Base-by-base conservation (phyloP, 2,888 invertebrate genomes). In the Physocephala rufipes region DNA sequence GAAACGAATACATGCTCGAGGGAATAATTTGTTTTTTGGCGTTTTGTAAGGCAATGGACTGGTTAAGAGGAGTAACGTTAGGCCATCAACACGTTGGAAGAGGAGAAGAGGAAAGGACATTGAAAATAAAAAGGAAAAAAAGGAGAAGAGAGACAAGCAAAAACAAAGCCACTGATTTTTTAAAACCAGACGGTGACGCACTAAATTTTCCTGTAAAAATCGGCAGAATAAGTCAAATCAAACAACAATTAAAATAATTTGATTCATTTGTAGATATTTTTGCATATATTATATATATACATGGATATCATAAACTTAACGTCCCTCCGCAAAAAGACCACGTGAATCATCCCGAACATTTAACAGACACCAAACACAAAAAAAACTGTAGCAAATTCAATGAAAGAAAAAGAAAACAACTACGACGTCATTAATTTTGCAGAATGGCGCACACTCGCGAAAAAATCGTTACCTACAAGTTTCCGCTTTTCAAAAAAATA, bases 361-460 rank as follows among this genome's bases (percentile, higher is more conserved):
- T 16, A 13, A 55, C n/a, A n/a, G n/a, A n/a, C 55, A 26, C 15
- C 24, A 55, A 13, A 26, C 5, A 36, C 4, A 36, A 9, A 36
- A 36, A 36, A 62, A 67, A 36, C 15, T n/a, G n/a, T n/a, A 21
- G 47, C 24, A 53, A 24, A 47, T 9, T 16, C 64, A 58, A 64
- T 30, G 24, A 67, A 5, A 58, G 43, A 51, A 2, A 58, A 63
- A 66, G 24, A 5, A 19, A 21, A 47, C 13, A 28, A 26, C 55
- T 43, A n/a, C 19, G 55, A 53, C 51, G 51, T 58, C n/a, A 15
- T 19, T 45, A 58, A 36, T 65, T 47, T 36, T 36, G 24, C 43
- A 61, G 64, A 70, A 65, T 24, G 67, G 53, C 45, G 69, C 45
- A 67, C 61, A 24, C 59, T 26, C 16, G 28, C 26, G 59, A 59